Evolutionary conservation across 1,140 invertebrate genomes (phyloP).

Genomic region (Gonioctena quinquepunctata): DNA sequence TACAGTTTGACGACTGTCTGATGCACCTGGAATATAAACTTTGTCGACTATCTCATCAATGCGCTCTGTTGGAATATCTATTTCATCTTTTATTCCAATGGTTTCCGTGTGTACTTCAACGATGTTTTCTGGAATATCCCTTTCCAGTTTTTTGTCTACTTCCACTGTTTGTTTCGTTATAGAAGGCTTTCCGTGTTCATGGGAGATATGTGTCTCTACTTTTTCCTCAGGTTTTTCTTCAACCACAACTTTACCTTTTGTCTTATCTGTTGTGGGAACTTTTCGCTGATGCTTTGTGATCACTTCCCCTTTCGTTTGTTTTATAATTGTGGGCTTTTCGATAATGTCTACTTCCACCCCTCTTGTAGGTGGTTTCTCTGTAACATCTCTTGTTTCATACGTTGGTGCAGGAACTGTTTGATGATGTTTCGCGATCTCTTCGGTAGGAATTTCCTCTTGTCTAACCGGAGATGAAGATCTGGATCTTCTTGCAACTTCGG

Average conservation of each 20-base stretch:
- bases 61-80: no score
- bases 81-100: no score
- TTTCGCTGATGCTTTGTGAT: no score
- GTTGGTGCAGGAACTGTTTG: not conserved
- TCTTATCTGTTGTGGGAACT: not conserved
- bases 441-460: constrained; percentile 3
- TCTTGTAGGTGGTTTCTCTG: not conserved
- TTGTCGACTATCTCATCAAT: no score
- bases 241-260: not conserved
- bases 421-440: constrained; percentile 2
- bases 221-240: not conserved
- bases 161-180: not conserved
- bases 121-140: constrained; percentile 5
- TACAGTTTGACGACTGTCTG: constrained; percentile 10
- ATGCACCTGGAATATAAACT: no score
- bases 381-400: not conserved
- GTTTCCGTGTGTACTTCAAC: no score
- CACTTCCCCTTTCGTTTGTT: not conserved
- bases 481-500: constrained; percentile 44
- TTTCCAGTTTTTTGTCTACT: no score
- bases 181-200: not conserved
- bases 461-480: constrained; percentile 37
- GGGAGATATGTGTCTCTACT: no score
- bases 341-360: not conserved
- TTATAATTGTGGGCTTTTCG: not conserved